phyloP scores from a whole-genome alignment of 2,888 invertebrate genomes.

The Chouioia cunea region DNA sequence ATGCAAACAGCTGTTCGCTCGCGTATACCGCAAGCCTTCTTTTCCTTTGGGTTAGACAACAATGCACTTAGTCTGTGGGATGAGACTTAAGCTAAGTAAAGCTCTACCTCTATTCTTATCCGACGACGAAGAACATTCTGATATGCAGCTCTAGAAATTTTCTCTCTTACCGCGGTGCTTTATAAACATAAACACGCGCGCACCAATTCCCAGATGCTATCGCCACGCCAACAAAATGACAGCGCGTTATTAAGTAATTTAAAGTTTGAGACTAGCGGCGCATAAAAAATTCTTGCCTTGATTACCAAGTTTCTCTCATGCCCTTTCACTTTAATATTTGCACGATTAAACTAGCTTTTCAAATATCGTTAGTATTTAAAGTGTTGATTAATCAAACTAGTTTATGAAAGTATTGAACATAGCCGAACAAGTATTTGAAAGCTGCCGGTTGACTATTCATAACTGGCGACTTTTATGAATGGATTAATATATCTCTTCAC shows the following conservation, averaged over 20 bases:
- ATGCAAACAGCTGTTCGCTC: constrained; percentile 24
- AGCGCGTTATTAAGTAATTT: constrained; percentile 30
- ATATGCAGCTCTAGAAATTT: too few species aligned
- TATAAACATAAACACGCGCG: constrained; percentile 30
- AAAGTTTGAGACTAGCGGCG: constrained; percentile 19
- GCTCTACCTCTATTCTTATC: constrained; percentile 21
- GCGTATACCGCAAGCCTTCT: too few species aligned
- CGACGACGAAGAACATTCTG: background rate
- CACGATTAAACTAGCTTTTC: too few species aligned
- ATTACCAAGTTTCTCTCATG: too few species aligned
- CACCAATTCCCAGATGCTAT: background rate
- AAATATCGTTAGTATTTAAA: too few species aligned
- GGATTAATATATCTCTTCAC: too few species aligned
- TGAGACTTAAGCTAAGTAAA: constrained; percentile 21
- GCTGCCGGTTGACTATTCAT: too few species aligned
- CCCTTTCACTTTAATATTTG: too few species aligned
- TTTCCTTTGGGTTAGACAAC: constrained; percentile 8
- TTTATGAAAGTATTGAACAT: too few species aligned
- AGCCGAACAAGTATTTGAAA: too few species aligned
- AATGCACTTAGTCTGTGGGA: constrained; percentile 27
- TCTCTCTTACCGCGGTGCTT: constrained; percentile 8
- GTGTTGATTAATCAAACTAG: too few species aligned
- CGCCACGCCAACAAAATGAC: background rate
- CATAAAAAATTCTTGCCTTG: background rate
- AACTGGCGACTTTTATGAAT: too few species aligned